Percentiles rank a stretch among this genome's conserved stretches.
Conservation (phyloP, 2,888 invertebrate genomes). For the Leptura quadrifasciata region DNA sequence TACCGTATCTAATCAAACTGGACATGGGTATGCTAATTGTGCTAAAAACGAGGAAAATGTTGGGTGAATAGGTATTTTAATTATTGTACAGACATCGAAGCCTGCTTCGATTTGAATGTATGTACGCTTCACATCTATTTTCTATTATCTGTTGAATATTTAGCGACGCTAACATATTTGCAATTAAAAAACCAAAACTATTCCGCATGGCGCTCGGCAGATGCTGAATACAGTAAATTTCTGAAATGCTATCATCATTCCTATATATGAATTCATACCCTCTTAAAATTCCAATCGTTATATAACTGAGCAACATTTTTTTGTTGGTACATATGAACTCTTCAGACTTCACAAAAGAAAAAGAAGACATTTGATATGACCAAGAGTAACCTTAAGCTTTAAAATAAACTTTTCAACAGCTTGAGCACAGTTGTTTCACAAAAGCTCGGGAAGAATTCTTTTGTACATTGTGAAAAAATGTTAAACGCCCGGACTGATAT, state of each 20-base stretch:
- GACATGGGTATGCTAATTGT: too few species aligned
- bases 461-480: slow-evolving; percentile 44
- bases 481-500: slow-evolving; percentile 51
- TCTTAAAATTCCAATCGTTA: background rate
- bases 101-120: background rate
- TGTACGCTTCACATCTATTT: background rate
- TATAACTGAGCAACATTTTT: slow-evolving; percentile 3
- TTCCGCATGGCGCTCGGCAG: background rate
- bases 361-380: slow-evolving; percentile 56
- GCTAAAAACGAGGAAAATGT: too few species aligned
- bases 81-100: too few species aligned
- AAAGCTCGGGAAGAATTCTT: slow-evolving; percentile 49
- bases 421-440: slow-evolving; percentile 40
- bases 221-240: background rate
- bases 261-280: too few species aligned
- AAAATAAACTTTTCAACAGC: slow-evolving; percentile 59
- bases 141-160: background rate
- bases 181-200: background rate
- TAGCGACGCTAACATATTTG: background rate
- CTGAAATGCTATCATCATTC: background rate
- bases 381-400: slow-evolving; percentile 56
- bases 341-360: background rate
- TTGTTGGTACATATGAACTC: background rate
- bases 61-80: too few species aligned
- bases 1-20: too few species aligned